Percentiles rank a stretch among this genome's conserved stretches.
Evolutionary conservation across 2,888 invertebrate genomes (phyloP).

Genomic region (Elmis aenea): DNA sequence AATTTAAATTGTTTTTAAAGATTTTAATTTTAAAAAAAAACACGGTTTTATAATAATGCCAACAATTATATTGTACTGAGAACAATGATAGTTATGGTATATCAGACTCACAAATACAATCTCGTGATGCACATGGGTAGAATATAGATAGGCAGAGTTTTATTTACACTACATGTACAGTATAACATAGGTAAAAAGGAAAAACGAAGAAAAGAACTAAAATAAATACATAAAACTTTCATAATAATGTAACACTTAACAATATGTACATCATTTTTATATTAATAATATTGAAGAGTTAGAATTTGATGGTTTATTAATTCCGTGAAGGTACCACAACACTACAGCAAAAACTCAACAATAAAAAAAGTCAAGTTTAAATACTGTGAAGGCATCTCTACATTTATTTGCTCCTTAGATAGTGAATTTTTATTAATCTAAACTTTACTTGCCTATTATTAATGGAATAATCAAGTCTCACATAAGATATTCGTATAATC

Average conservation of each 20-base stretch:
- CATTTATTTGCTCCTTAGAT: constrained; percentile 16
- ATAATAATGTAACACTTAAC: neutral
- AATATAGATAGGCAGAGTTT: neutral
- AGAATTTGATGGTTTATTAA: neutral
- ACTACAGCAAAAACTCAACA: neutral
- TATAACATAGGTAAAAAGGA: neutral
- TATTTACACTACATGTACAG: neutral
- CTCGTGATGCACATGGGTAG: neutral
- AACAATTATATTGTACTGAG: neutral
- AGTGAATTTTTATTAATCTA: constrained; percentile 1
- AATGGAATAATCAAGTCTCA: constrained; percentile 10
- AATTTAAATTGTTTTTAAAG: constrained; percentile 1
- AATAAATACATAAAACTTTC: neutral
- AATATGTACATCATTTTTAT: neutral
- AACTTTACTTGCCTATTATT: constrained; percentile 9
- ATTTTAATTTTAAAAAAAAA: neutral
- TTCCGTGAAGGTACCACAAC: neutral
- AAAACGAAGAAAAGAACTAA: neutral
- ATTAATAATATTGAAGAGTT: neutral
- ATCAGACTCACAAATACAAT: neutral
- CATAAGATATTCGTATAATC: neutral
- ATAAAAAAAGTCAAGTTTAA: constrained; percentile 3
- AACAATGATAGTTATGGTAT: neutral
- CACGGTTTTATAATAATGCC: neutral
- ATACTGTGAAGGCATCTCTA: constrained; percentile 25